phyloP scores from a whole-genome alignment of 2,888 invertebrate species.

The Rapana venosa region DNA sequence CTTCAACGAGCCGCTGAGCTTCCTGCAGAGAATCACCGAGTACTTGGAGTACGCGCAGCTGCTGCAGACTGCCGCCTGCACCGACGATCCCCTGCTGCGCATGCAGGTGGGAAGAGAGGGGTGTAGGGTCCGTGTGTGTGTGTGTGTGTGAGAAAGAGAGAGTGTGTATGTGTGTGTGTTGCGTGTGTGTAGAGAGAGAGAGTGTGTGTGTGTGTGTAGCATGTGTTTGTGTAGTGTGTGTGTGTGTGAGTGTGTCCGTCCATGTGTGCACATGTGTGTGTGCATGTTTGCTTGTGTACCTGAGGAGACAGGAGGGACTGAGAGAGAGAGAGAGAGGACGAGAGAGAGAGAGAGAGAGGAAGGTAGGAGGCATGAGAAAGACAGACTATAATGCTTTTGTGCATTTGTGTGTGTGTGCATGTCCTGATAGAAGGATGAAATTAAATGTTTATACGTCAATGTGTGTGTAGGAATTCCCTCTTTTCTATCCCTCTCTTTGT shows the following conservation, averaged over 20 bases:
- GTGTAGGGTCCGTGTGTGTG: too few relatives aligned
- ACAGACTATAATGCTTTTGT: background rate
- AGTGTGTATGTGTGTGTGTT: constrained; percentile 4
- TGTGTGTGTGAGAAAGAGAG: constrained; percentile 9
- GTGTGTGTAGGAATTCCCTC: background rate
- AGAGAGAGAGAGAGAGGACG: too few relatives aligned
- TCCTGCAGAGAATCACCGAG: constrained; percentile 95
- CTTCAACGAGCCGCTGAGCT: constrained; percentile 96
- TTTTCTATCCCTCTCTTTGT: too few relatives aligned
- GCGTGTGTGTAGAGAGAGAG: background rate
- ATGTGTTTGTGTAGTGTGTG: constrained; percentile 72
- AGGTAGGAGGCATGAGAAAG: too few relatives aligned
- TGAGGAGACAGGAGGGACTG: too few relatives aligned
- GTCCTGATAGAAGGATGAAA: background rate
- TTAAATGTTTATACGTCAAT: background rate
- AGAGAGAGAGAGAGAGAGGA: too few relatives aligned
- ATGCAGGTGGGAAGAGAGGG: constrained; percentile 86
- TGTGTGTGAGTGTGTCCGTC: background rate
- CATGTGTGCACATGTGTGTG: background rate
- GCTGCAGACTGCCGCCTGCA: constrained; percentile 87
- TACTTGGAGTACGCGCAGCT: constrained; percentile 93
- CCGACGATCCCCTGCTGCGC: constrained; percentile 88
- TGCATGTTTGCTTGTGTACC: constrained; percentile 24
- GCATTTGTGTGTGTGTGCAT: background rate
- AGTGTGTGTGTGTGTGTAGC: background rate